A percentile compares a stretch with the other conserved stretches of the same genome.
Conservation (phyloP, 2,113 vertebrate species). For the Callipepla squamata region DNA sequence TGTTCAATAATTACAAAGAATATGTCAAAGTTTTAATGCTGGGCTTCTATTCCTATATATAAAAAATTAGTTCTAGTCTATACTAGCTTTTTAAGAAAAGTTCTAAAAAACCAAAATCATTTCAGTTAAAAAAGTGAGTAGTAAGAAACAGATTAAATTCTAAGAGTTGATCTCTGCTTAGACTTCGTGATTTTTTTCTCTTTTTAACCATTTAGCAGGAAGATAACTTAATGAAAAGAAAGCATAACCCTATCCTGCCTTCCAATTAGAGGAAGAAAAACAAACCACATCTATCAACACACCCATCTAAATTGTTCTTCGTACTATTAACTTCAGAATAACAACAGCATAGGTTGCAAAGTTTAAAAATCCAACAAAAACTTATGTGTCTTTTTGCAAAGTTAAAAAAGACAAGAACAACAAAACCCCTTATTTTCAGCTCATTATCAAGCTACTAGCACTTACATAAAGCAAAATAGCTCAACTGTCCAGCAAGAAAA, state of each 20-base stretch:
- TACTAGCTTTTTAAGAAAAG: background rate
- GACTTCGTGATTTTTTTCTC: background rate
- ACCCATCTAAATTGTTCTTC: background rate
- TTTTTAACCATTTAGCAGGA: background rate
- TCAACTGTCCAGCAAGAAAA: background rate
- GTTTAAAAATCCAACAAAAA: background rate
- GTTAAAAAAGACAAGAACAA: background rate
- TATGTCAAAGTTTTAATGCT: background rate
- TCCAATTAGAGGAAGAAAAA: background rate
- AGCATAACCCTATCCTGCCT: background rate
- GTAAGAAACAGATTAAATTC: background rate
- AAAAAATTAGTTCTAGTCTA: background rate
- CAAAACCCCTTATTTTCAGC: background rate
- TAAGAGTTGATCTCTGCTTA: background rate
- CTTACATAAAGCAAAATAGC: background rate
- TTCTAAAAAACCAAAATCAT: background rate
- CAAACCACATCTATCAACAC: background rate
- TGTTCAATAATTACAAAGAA: background rate
- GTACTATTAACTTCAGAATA: background rate
- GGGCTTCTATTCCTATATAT: background rate
- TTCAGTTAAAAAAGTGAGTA: background rate
- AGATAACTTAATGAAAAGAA: background rate
- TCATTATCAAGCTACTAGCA: background rate
- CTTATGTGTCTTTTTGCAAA: background rate
- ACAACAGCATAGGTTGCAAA: background rate